Conservation (phyloP, 2,888 invertebrate species). For the Amphipoea oculea region DNA sequence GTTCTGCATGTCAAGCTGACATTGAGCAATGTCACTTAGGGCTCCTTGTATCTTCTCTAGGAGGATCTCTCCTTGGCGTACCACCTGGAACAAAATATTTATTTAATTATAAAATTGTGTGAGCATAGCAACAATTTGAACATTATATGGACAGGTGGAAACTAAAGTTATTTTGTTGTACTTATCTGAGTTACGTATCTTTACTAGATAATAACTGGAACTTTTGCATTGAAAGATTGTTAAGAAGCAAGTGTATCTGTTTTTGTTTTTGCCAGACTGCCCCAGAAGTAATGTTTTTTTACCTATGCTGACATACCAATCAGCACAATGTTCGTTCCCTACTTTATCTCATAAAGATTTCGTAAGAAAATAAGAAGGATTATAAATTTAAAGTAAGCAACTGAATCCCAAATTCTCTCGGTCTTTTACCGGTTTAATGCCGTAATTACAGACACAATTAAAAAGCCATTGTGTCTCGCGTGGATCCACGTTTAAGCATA, state of each 20-base stretch:
- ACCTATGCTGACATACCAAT: background rate
- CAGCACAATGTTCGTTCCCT: background rate
- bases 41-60: conserved; percentile 97
- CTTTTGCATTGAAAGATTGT: background rate
- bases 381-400: background rate
- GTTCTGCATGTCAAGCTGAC: conserved; percentile 97
- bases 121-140: background rate
- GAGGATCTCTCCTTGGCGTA: conserved; percentile 95
- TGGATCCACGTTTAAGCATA: too few relatives aligned
- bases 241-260: background rate
- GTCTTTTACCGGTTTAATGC: background rate
- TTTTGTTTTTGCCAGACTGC: background rate
- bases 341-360: background rate
- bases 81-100: conserved; percentile 89
- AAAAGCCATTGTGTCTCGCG: too few relatives aligned
- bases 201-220: background rate
- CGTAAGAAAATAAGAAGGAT: background rate
- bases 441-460: too few relatives aligned
- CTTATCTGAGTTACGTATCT: background rate
- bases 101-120: background rate
- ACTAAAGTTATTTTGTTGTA: background rate
- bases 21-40: conserved; percentile 97
- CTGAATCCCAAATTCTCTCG: too few relatives aligned
- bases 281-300: background rate
- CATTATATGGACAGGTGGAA: background rate